Evolutionary conservation across 2,113 vertebrate species (phyloP).

Genomic region (Aptenodytes patagonicus): DNA sequence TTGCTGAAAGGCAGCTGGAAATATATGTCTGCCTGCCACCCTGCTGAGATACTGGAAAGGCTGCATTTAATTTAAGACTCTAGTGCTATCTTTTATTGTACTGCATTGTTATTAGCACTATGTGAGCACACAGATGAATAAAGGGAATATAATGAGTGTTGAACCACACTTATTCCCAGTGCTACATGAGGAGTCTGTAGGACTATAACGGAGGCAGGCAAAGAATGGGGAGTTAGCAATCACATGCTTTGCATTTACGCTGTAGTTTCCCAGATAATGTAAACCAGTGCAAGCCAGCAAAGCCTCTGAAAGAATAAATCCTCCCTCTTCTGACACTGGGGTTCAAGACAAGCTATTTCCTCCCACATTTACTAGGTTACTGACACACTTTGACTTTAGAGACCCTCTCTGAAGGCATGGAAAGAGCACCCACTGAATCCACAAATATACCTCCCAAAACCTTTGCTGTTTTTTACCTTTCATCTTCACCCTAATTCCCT

Average conservation of each 20-base stretch:
- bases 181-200: conserved; percentile 21
- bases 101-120: conserved; percentile 54
- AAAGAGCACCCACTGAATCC: not conserved
- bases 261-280: conserved; percentile 2
- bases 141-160: conserved; percentile 43
- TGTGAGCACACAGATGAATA: conserved; percentile 37
- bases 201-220: not conserved
- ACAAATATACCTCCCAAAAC: not conserved
- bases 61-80: conserved; percentile 39
- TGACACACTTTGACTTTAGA: not conserved
- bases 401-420: not conserved
- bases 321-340: not conserved
- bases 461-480: not conserved
- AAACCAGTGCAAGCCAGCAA: not conserved
- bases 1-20: conserved; percentile 65
- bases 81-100: conserved; percentile 45
- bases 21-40: conserved; percentile 42
- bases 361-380: not conserved
- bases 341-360: not conserved
- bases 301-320: not conserved
- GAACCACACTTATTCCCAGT: conserved; percentile 43
- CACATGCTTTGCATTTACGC: not conserved
- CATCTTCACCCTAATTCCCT: not conserved
- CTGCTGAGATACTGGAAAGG: conserved; percentile 53
- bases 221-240: not conserved